Evolutionary conservation across 2,888 invertebrate genomes (phyloP), one percentile per base, ranked within the genome.

Genomic region (Chirona hameri): DNA sequence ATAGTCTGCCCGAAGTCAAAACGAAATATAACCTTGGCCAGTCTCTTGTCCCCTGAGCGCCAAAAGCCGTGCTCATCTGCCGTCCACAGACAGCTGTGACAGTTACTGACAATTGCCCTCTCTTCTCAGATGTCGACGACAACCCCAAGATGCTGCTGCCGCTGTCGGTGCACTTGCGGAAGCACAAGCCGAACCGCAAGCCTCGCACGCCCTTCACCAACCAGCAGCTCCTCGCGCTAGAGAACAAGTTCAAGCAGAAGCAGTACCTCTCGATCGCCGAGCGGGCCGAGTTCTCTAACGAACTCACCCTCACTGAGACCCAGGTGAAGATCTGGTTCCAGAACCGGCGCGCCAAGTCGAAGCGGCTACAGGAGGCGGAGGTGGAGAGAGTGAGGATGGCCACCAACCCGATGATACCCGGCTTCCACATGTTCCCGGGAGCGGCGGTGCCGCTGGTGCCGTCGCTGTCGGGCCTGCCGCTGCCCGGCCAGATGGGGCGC

Each of bases 141-240:
- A 46, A 3, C 12, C 79, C 79, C 9, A 79, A 79, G 79, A 2
- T 48, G 24, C n/a, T 79, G 46, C 79, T 79, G 79, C 79, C 79
- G 79, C 79, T 79, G 24, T 79, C 79, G 21, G 79, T 79, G 79
- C 79, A 79, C 79, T 91, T 97, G 80, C 90, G 97, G 85, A 96
- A 96, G 88, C 97, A 97, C 85, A 99, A 99, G 89, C 96, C 97
- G 99, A 97, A 97, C 90, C 91, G 97, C 85, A 97, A 97, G 88
- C 97, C 97, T 0, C 90, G 97, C 83, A 98, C 97, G 27, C 97
- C 97, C 18, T 97, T 97, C 90, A 97, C 96, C 79, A 96, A 97
- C 52, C 95, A 97, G 88, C 97, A 97, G 88, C 91, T 97, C 84
- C 90, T 96, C 85, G 94, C 96, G 0, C 89, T 98, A 86, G 97